Conservation (phyloP, 53 echinoderm and acorn worm species). For the Temnopleurus reevesii region DNA sequence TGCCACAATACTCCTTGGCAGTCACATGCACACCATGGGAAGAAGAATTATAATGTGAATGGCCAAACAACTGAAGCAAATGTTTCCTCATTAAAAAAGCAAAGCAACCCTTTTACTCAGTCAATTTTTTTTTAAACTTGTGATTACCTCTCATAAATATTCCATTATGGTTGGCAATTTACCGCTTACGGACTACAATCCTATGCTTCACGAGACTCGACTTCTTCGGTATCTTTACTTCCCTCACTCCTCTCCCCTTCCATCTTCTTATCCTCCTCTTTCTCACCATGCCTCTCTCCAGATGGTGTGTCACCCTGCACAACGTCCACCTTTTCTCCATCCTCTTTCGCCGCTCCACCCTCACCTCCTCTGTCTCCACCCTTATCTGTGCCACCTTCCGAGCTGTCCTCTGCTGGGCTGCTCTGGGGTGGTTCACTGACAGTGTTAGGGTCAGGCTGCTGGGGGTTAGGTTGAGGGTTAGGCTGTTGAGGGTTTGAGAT, state of each 20-base stretch:
- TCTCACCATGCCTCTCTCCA: not conserved
- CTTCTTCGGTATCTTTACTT: not conserved
- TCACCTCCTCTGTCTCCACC: not conserved
- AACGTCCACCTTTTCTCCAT: not conserved
- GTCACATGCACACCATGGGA: too few species aligned
- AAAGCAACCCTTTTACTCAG: too few species aligned
- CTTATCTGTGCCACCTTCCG: not conserved
- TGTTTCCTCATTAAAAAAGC: too few species aligned
- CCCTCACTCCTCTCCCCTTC: not conserved
- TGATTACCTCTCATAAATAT: too few species aligned
- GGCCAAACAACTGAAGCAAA: too few species aligned
- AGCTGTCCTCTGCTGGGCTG: not conserved
- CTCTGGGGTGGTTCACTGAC: not conserved
- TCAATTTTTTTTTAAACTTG: too few species aligned
- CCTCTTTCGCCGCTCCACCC: not conserved
- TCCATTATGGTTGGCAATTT: too few species aligned
- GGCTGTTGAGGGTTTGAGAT: not conserved
- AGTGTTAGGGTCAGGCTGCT: not conserved
- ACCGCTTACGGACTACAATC: too few species aligned
- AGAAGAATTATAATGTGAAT: too few species aligned
- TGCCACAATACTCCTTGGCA: too few species aligned
- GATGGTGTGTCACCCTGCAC: not conserved
- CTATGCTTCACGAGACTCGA: not conserved
- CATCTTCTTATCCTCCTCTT: conserved; percentile 5
- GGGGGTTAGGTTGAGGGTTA: not conserved